A percentile compares a stretch with the other conserved stretches of the same genome.
Conservation (phyloP, 2,113 vertebrate species). For the Pelecanus crispus region DNA sequence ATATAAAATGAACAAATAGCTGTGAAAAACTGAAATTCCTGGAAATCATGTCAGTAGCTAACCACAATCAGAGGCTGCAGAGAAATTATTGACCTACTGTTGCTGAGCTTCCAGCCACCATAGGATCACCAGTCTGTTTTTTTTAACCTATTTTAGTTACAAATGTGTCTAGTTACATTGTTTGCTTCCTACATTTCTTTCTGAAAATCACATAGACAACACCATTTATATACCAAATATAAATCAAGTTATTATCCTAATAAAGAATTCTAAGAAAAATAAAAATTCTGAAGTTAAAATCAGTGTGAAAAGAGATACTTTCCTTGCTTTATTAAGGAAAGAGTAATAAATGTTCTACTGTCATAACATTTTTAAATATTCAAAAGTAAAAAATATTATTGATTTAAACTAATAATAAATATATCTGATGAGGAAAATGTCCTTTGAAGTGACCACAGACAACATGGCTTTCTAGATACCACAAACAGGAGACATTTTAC, state of each 20-base stretch:
- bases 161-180: not conserved
- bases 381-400: not conserved
- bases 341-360: not conserved
- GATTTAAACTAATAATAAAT: not conserved
- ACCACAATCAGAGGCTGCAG: not conserved
- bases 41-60: not conserved
- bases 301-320: not conserved
- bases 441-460: not conserved
- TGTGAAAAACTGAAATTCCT: not conserved
- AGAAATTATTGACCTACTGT: not conserved
- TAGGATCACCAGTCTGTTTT: not conserved
- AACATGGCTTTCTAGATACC: not conserved
- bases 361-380: not conserved
- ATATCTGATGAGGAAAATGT: not conserved
- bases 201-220: not conserved
- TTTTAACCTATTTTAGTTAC: not conserved
- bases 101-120: not conserved
- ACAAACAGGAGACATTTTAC: not conserved
- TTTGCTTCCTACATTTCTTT: not conserved
- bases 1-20: not conserved
- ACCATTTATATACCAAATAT: not conserved
- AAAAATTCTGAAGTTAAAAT: not conserved
- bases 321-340: not conserved
- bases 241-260: not conserved
- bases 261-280: not conserved